These are phyloP conservation scores for Eustalomyia histrio DNA, from an alignment of 2,888 invertebrate species.

Conservation along the genomic window DNA sequence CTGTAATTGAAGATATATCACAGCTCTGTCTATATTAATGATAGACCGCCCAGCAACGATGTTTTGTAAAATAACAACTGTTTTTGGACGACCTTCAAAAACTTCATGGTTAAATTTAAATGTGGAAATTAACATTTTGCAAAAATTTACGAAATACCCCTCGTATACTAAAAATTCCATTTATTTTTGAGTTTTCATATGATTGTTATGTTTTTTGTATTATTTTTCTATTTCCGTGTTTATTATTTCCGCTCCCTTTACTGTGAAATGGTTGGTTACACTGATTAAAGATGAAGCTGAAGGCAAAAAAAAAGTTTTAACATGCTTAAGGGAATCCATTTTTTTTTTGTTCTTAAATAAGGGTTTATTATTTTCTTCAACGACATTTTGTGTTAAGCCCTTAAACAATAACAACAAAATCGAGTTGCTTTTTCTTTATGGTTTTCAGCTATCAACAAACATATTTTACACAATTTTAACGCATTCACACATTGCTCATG, in stretches of 20 bases:
- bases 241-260: constrained; percentile 58
- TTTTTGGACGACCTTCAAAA: too few relatives aligned
- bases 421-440: not conserved
- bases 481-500: constrained; percentile 29
- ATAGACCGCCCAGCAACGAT: too few relatives aligned
- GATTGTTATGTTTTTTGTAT: not conserved
- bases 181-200: not conserved
- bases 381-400: constrained; percentile 13
- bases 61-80: too few relatives aligned
- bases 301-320: not conserved
- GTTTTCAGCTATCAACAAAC: not conserved
- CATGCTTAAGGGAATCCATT: constrained; percentile 33
- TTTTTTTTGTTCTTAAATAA: constrained; percentile 12
- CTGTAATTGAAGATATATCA: too few relatives aligned
- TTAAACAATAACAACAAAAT: constrained; percentile 13
- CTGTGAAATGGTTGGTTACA: constrained; percentile 50
- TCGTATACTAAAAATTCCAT: not conserved
- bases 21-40: too few relatives aligned
- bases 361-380: not conserved
- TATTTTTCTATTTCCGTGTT: constrained; percentile 25
- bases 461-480: constrained; percentile 44
- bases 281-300: constrained; percentile 49
- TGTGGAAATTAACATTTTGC: too few relatives aligned
- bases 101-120: too few relatives aligned
- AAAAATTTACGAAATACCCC: too few relatives aligned